phyloP scores from a whole-genome alignment of 2,113 vertebrate species.

The Phaethornis superciliosus region DNA sequence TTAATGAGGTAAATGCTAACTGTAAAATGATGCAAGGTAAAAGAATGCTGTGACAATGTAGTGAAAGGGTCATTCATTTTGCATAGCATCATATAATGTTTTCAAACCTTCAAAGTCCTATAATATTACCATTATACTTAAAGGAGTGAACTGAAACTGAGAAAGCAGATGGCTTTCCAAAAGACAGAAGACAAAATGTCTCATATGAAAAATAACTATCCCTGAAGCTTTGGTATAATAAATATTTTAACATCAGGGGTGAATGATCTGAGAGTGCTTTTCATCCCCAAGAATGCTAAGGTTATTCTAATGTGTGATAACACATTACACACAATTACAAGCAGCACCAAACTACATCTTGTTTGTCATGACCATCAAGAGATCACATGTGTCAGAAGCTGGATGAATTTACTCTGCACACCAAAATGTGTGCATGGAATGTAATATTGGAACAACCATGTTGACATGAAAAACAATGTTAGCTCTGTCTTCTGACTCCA shows the following conservation, averaged over 20 bases:
- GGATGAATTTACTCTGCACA: not conserved
- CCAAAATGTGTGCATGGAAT: not conserved
- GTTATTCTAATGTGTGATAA: not conserved
- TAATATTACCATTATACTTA: not conserved
- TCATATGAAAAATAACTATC: not conserved
- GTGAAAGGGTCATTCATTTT: not conserved
- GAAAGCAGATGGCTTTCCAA: not conserved
- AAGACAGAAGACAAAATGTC: not conserved
- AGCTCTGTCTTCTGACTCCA: not conserved
- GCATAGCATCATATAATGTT: not conserved
- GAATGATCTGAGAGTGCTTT: not conserved
- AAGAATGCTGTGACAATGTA: not conserved
- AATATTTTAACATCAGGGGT: not conserved
- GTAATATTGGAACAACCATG: not conserved
- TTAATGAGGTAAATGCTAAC: slow-evolving; percentile 2
- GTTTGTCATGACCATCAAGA: not conserved
- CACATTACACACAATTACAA: too few species aligned
- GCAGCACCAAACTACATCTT: not conserved
- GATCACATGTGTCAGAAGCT: not conserved
- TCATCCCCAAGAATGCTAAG: not conserved
- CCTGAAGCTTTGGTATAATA: not conserved
- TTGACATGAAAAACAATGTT: not conserved
- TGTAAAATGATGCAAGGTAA: not conserved
- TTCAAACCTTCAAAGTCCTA: not conserved
- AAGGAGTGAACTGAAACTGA: not conserved